Evolutionary conservation across 2,888 invertebrate genomes (phyloP).

Genomic region (Operophtera brumata): DNA sequence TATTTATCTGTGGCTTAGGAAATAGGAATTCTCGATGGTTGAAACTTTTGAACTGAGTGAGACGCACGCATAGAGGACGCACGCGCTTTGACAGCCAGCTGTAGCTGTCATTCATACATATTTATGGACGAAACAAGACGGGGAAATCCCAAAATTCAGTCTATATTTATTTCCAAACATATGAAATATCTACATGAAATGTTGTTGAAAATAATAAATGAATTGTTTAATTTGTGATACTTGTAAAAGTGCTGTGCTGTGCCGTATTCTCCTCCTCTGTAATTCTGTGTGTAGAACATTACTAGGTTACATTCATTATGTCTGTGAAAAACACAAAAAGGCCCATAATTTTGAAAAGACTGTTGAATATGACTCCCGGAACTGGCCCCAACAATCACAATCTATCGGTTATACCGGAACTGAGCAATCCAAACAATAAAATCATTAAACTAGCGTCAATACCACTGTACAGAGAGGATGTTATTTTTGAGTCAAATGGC

Average conservation of each 20-base stretch:
- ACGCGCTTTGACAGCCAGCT: too few relatives aligned
- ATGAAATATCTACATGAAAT: not conserved
- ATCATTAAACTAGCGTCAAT: not conserved
- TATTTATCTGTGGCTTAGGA: too few relatives aligned
- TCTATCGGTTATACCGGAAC: not conserved
- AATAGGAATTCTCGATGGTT: too few relatives aligned
- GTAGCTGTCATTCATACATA: too few relatives aligned
- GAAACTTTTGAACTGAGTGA: too few relatives aligned
- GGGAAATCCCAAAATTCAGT: conserved; percentile 18
- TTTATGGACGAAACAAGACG: not conserved
- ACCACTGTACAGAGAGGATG: conserved; percentile 42
- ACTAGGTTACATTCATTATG: not conserved
- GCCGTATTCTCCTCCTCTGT: too few relatives aligned
- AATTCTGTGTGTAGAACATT: not conserved
- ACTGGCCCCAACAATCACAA: not conserved
- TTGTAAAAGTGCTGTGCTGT: not conserved
- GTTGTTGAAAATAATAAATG: not conserved
- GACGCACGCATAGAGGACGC: too few relatives aligned
- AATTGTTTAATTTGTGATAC: not conserved
- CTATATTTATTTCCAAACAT: not conserved
- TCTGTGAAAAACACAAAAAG: not conserved
- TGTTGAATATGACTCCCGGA: not conserved
- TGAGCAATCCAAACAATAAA: not conserved
- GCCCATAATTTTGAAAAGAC: conserved; percentile 10
- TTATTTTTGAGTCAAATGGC: conserved; percentile 45